Conservation (phyloP, 2,888 invertebrate species). For the Hyalella azteca region DNA sequence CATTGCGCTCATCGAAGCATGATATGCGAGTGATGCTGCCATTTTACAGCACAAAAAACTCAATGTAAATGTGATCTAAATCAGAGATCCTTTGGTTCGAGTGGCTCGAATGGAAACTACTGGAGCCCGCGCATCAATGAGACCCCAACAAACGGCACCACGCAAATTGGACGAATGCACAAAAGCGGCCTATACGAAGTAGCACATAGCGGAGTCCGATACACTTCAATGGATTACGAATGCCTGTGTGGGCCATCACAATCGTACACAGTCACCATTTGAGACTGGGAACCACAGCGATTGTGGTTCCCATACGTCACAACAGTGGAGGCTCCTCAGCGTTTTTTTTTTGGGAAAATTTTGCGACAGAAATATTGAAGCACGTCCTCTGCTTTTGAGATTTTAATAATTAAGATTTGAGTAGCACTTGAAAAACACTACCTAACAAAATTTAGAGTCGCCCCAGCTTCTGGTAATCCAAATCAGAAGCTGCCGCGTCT, state of each 20-base stretch:
- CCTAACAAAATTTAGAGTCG: too few relatives aligned
- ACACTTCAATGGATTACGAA: conserved; percentile 24
- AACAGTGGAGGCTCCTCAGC: background rate
- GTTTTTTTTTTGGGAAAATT: too few relatives aligned
- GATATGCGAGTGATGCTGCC: background rate
- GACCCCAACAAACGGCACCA: background rate
- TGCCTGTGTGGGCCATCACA: conserved; percentile 12
- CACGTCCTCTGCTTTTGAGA: too few relatives aligned
- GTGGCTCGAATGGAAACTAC: background rate
- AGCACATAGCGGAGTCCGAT: background rate
- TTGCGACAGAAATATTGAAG: too few relatives aligned
- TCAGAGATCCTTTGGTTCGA: conserved; percentile 6
- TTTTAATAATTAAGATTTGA: too few relatives aligned
- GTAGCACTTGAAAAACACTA: too few relatives aligned
- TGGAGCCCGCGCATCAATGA: background rate
- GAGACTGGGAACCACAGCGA: background rate
- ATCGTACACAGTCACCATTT: background rate
- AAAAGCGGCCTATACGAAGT: background rate
- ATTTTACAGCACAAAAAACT: background rate
- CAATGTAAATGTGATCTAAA: conserved; percentile 31
- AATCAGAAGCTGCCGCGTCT: too few relatives aligned
- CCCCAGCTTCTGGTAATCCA: too few relatives aligned
- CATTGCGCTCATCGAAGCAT: background rate
- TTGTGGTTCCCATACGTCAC: background rate
- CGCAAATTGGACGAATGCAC: conserved; percentile 18